Base-by-base conservation (phyloP, 2,888 invertebrate species). In the Saturnia japonica region DNA sequence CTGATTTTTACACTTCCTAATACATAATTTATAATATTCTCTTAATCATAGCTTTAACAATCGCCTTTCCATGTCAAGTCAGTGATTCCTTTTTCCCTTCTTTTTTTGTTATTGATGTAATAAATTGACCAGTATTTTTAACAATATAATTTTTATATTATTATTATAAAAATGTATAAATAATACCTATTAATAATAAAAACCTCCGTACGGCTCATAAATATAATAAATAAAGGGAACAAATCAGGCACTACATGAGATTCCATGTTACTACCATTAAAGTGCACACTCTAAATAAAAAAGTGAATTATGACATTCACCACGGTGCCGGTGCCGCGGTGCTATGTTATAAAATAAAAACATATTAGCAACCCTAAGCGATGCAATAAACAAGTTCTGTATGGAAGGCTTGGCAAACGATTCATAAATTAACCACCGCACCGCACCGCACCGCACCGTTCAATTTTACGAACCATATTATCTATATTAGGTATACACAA, bases 341-440 rank as follows among this genome's bases (percentile, higher is more conserved):
- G 57, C 57, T 12, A 60, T 60, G 73, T 70, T 74, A 74, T 76
- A 76, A 74, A 75, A 73, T 75, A 72, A 71, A 70, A 69, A 71
- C 67, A 69, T 47, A 22, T 73, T 70, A 70, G 67, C 84, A 92
- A 82, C 93, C 93, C 93, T 92, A 87, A 77, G 80, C 80, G 82
- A 78, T 73, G 88, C 84, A 84, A 91, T 93, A 93, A 93, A 94
- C 91, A 90, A 93, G 88, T 89, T 91, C 91, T 90, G 92, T 91
- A 91, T 91, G 88, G 93, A 93, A 92, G 91, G 92, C 88, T 88
- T 88, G 84, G 84, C 77, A 82, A 85, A 83, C 86, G 91, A 91
- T 91, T 91, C 92, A 93, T 93, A 93, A 93, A 93, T 92, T 91
- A 89, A 60, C 57, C 12, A 60, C 9, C 54, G 12, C 54, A 22